Evolutionary conservation across 1,140 invertebrate genomes (phyloP), one percentile per base, ranked within the genome.

Genomic region (Anastrepha ludens): DNA sequence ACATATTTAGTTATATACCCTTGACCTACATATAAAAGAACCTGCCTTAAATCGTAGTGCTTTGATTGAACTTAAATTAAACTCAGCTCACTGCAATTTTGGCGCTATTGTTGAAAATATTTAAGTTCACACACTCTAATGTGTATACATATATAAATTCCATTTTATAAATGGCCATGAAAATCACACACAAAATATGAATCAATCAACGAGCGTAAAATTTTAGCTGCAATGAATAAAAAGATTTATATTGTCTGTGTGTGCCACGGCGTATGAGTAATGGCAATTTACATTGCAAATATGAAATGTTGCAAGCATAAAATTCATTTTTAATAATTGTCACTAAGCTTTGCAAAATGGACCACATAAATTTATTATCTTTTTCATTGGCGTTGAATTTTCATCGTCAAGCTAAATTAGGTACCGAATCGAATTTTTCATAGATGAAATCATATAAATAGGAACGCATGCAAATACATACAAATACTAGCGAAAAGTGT

Each of bases 181-280:
- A 8, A 47, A 47, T 47, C 70, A 74, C 39, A 29, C 29, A 74
- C 44, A 50, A 74, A 74, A 41, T 17, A n/a, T 47, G 47, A 74
- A 74, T 74, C 70, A 74, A 74, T 74, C 44, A 74, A 39, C 15
- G 67, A 74, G n/a, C 39, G 44, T 74, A 74, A 17, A 17, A 47
- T 74, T 74, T 44, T 5, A 41, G 8, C 4, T 29, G n/a, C 70
- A 74, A 67, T 39, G 13, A 67, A 67, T 67, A 39, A 41, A 13
- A 64, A 9, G 6, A 47, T 74, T 13, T 50, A n/a, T 20, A 39
- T 29, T 29, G 29, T 29, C 29, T 3, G 41, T 17, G 70, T 50
- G 6, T 17, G 44, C 44, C 70, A 74, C 47, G 70, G 70, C 70
- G 70, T 74, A 74, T 74, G 70, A 74, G 70, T 74, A 50, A 74